phyloP scores from a whole-genome alignment of 2,113 vertebrate genomes.

The Danio rerio region GRCz12tu NC_133193.1:20426501-20427000 shows the following conservation, averaged over 20 bases:
- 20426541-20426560: no score
- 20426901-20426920: conserved; percentile 47
- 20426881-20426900: conserved; percentile 46
- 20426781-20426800: conserved; percentile 26
- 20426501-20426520: no score
- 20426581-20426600: no score
- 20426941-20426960: not conserved
- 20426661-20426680: no score
- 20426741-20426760: not conserved
- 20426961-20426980: conserved; percentile 41
- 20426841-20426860: conserved; percentile 18
- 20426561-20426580: no score
- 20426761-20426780: conserved; percentile 11
- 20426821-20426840: conserved; percentile 17
- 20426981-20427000: conserved; percentile 36
- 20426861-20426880: conserved; percentile 47
- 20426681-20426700: not conserved
- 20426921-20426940: conserved; percentile 27
- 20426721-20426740: not conserved
- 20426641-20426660: no score
- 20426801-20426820: conserved; percentile 1
- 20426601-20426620: no score
- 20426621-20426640: no score
- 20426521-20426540: no score
- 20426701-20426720: not conserved